Conservation (phyloP, 2,888 invertebrate species). For the Folsomia candida region DNA sequence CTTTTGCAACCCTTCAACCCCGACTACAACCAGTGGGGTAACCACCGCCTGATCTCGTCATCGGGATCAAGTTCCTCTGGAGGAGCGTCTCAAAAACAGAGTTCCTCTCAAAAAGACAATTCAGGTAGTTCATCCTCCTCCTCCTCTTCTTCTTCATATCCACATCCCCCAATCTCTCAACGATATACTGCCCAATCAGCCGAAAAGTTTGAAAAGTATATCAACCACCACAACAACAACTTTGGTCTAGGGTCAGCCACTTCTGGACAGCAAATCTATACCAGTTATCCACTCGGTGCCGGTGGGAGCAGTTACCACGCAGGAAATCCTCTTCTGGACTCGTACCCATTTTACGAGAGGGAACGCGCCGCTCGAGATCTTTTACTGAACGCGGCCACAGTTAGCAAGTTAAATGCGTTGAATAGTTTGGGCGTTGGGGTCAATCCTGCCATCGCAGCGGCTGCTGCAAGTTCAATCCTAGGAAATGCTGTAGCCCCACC, state of each 20-base stretch:
- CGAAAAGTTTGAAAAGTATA: neutral
- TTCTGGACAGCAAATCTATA: neutral
- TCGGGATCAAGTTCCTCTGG: too few species aligned
- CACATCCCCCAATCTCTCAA: neutral
- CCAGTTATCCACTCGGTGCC: neutral
- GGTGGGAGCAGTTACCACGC: neutral
- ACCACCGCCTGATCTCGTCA: neutral
- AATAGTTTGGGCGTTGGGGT: neutral
- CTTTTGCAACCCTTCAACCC: neutral
- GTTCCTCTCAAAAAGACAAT: neutral
- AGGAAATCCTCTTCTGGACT: slow-evolving; percentile 27
- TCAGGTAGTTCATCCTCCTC: too few species aligned
- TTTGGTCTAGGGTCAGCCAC: neutral
- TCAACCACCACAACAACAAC: neutral
- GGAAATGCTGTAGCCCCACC: slow-evolving; percentile 13
- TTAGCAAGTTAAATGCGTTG: neutral
- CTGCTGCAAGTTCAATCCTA: neutral
- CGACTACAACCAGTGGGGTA: neutral
- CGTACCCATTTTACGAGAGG: slow-evolving; percentile 29
- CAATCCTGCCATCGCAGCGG: slow-evolving; percentile 11
- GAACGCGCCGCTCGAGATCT: slow-evolving; percentile 1
- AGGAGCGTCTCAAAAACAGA: neutral
- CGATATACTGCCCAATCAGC: neutral
- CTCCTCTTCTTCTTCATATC: too few species aligned
- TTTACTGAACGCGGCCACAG: neutral